Base-by-base conservation (phyloP, 2,797 vertebrate species). In the Zenarchopterus dispar region DNA sequence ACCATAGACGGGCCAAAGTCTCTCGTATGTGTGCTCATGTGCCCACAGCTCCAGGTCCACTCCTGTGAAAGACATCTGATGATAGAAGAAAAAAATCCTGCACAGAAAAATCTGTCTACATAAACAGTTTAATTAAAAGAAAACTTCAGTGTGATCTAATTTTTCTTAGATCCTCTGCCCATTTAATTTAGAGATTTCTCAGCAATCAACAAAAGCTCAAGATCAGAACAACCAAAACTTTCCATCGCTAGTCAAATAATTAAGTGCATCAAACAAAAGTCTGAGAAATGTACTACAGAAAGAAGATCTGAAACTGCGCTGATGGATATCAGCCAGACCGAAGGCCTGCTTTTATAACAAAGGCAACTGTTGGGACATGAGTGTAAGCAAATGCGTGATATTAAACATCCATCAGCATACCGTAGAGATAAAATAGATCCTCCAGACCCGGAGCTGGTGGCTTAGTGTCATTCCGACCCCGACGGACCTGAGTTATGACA, bases 41-140 rank as follows among this genome's bases (percentile, higher is more conserved):
- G 96, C 96, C 95, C 96, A 96, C 62, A 96, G 55, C 86, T 95
- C 91, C 81, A 97, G 67, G 79, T 97, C 95, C 9, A 97, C 96
- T 26, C 96, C 95, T 97, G 70, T 81, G 51, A 74, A 80, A 46
- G 8, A 56, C 15, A 81, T 50, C 45, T 26, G 1, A 64, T 26
- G 24, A 73, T 1, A 33, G 50, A 11, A 9, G 67, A 42, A 7
- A 48, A 2, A 26, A 46, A 8, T 24, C 23, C 16, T 44, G 16
- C 1, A 51, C 0, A 36, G 5, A 57, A 49, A 69, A 66, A 67
- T 53, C 46, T 33, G n/a, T 17, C 18, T 16, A 24, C 26, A 46
- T 41, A 39, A 39, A 15, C 36, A 39, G 36, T 5, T 39, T 39
- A 39, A 39, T 54, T 46, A 28, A 44, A 60, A 39, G 49, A 39